Evolutionary conservation across 2,888 invertebrate genomes (phyloP), one percentile per base, ranked within the genome.

Genomic region (Tetranychus truncatus): DNA sequence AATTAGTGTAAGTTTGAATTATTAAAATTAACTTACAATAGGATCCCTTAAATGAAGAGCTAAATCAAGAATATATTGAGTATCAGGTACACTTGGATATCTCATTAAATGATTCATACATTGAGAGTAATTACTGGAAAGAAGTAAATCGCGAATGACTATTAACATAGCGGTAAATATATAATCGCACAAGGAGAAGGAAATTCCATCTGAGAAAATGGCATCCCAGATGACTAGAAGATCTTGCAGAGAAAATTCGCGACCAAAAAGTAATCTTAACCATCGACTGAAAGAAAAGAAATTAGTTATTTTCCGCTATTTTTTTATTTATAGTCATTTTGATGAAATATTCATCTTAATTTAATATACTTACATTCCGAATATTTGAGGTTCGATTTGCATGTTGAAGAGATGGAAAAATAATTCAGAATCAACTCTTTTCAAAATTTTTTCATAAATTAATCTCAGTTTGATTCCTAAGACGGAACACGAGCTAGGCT

Each of bases 151-250:
- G 77, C 89, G 83, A 78, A 91, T 88, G 66, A 88, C 87, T 73
- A 89, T 84, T 73, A 92, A 83, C 89, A 92, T 88, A 20, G 91
- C 88, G 9, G 91, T 87, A 78, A 91, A 86, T 74, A 92, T 86
- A 80, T 88, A 89, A 81, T 89, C 87, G 20, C 88, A 84, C 6
- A 86, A 80, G 74, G 83, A 82, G 79, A 85, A 84, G 24, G 82
- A 82, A 24, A 83, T 81, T 65, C 83, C 88, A 80, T 89, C 89
- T 0, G 89, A 87, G 84, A 92, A 90, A 78, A 91, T 86, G 75
- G 90, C 90, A 79, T 92, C 91, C 92, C 92, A 92, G 7, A 92
- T 82, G 74, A 88, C 86, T 1, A 92, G 85, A 73, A 91, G 83
- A 80, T 91, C 91, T 74, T 88, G 85, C 76, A 91, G 86, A 2